Conservation (phyloP, 2,888 invertebrate species). For the Xanthia icteritia region DNA sequence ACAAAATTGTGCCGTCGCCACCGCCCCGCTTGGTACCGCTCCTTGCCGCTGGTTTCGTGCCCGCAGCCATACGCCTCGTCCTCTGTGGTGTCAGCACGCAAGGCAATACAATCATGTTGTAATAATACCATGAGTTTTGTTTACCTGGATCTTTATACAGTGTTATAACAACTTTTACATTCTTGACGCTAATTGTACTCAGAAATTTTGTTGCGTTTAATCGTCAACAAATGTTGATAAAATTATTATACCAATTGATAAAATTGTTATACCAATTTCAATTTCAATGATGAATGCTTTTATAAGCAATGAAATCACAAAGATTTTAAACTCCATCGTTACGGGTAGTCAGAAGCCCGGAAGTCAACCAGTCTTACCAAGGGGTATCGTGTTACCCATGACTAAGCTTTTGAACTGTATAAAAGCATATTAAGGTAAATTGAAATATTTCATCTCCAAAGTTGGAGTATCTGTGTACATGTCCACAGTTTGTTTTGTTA, state of each 20-base stretch:
- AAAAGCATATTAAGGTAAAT: conserved; percentile 14
- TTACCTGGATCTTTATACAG: neutral
- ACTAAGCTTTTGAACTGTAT: conserved; percentile 2
- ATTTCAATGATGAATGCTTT: conserved; percentile 25
- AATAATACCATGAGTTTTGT: neutral
- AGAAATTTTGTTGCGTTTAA: conserved; percentile 36
- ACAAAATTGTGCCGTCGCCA: too few species aligned
- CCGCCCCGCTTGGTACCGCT: too few species aligned
- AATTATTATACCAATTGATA: conserved; percentile 20
- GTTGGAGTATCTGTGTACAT: conserved; percentile 16
- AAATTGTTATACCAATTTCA: conserved; percentile 8
- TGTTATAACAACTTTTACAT: conserved; percentile 1
- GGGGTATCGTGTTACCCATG: neutral
- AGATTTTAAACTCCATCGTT: neutral
- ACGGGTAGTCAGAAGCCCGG: neutral
- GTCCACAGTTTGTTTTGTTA: conserved; percentile 43
- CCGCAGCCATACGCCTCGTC: too few species aligned
- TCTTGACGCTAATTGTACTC: conserved; percentile 49
- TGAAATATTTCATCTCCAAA: conserved; percentile 21
- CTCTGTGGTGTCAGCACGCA: neutral
- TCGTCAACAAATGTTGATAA: conserved; percentile 18
- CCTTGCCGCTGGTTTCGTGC: too few species aligned
- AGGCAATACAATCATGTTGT: neutral
- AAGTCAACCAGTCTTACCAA: neutral
- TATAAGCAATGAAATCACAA: conserved; percentile 2